Conservation (phyloP, 2,797 vertebrate genomes). For the Jordanella pulchra region DNA sequence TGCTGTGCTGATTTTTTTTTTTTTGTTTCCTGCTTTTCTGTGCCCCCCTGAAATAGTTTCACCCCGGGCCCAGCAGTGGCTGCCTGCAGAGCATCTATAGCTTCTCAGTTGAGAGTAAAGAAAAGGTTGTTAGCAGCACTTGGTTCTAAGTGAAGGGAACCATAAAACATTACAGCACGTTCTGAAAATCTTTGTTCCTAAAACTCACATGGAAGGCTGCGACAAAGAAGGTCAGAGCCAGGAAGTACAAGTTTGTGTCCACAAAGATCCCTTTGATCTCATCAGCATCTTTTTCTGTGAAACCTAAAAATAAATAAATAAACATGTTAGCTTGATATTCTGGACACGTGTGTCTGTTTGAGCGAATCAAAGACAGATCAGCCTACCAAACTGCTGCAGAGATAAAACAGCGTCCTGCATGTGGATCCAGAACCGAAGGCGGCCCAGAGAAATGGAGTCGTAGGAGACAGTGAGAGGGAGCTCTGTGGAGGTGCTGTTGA, state of each 20-base stretch:
- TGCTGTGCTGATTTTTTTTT: no score
- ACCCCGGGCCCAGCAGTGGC: no score
- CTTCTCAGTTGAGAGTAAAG: no score
- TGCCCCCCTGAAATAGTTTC: no score
- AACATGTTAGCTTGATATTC: background rate
- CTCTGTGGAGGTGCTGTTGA: conserved; percentile 88
- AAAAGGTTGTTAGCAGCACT: no score
- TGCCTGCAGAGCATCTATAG: no score
- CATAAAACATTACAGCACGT: background rate
- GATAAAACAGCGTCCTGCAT: conserved; percentile 98
- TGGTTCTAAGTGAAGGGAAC: background rate
- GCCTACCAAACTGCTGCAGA: conserved; percentile 93
- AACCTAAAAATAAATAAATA: conserved; percentile 77
- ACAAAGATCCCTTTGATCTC: conserved; percentile 99
- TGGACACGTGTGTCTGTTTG: background rate
- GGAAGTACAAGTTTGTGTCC: conserved; percentile 96
- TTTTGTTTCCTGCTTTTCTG: no score
- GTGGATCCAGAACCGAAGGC: conserved; percentile 97
- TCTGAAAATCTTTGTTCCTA: background rate
- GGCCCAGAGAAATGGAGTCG: conserved; percentile 93
- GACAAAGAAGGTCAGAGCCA: conserved; percentile 96
- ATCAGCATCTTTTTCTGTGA: conserved; percentile 97
- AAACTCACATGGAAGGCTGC: conserved; percentile 94
- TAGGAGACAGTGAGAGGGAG: conserved; percentile 93
- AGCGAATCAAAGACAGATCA: background rate